phyloP scores from a whole-genome alignment of 37 sponge, comb jelly and placozoan species.

The Haliclona indistincta region DNA sequence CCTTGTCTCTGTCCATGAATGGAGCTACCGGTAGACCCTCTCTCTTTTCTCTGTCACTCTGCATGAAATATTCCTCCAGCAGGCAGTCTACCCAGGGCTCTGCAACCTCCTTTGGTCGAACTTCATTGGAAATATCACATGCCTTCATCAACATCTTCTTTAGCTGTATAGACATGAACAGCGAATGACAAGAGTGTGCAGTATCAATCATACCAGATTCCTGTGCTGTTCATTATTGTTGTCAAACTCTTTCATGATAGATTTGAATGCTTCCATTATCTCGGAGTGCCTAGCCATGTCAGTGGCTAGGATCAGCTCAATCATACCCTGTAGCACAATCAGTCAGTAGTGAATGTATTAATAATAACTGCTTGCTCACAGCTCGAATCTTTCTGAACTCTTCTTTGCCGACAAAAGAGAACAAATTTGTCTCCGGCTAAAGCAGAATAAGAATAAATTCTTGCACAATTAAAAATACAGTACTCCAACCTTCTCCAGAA shows the following conservation, averaged over 20 bases:
- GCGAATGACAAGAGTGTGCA: not conserved
- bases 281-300: conserved; percentile 83
- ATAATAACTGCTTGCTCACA: conserved; percentile 22
- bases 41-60: conserved; percentile 84
- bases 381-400: conserved; percentile 53
- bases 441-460: conserved; percentile 47
- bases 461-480: conserved; percentile 31
- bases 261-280: conserved; percentile 54
- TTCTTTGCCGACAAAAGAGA: conserved; percentile 34
- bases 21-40: conserved; percentile 87
- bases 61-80: conserved; percentile 85
- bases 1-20: conserved; percentile 92
- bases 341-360: not conserved
- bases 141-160: conserved; percentile 81
- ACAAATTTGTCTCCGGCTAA: conserved; percentile 74
- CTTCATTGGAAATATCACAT: conserved; percentile 90
- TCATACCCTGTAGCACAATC: conserved; percentile 59
- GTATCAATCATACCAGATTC: conserved; percentile 26
- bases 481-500: conserved; percentile 60
- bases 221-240: conserved; percentile 42
- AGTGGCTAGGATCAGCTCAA: conserved; percentile 82
- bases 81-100: conserved; percentile 94
- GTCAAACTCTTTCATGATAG: conserved; percentile 17
- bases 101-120: conserved; percentile 74
- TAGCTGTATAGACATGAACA: conserved; percentile 29